These are phyloP conservation scores for Rhopilema esculentum DNA, from an alignment of 30 jellyfish, hydroid and myxozoan genomes.

Conservation along the genomic window DNA sequence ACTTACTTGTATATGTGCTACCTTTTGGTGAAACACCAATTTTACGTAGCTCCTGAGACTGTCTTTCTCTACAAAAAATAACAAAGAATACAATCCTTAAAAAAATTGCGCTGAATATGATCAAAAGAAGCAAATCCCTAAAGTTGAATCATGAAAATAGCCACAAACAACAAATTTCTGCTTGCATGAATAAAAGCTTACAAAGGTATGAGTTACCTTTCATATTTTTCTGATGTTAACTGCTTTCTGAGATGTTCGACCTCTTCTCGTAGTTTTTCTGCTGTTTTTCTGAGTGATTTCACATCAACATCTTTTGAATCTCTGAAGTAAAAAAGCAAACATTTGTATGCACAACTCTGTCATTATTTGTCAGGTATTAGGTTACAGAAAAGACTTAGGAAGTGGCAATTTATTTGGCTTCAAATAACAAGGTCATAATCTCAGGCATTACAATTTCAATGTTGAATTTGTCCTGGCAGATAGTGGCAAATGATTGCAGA, in stretches of 20 bases:
- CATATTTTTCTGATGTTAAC: constrained; percentile 90
- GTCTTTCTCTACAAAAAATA: constrained; percentile 43
- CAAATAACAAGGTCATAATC: too few relatives aligned
- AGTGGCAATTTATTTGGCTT: too few relatives aligned
- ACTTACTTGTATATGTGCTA: constrained; percentile 40
- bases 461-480: too few relatives aligned
- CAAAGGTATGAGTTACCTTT: constrained; percentile 41
- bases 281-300: constrained; percentile 79
- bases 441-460: too few relatives aligned
- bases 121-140: too few relatives aligned
- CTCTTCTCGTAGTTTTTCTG: constrained; percentile 79
- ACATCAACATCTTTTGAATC: constrained; percentile 72
- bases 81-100: not conserved
- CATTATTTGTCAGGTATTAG: too few relatives aligned
- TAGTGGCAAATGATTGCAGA: too few relatives aligned
- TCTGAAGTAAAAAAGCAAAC: constrained; percentile 31
- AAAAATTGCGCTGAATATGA: too few relatives aligned
- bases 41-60: constrained; percentile 69
- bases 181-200: not conserved
- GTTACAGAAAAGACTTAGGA: too few relatives aligned
- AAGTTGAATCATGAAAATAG: too few relatives aligned
- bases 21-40: constrained; percentile 58
- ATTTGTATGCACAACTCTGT: too few relatives aligned
- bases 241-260: constrained; percentile 84
- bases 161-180: not conserved